A percentile compares a stretch with the other conserved stretches of the same genome.
Conservation (phyloP, 1,140 invertebrate genomes). For the Drosophila nikananu region DNA sequence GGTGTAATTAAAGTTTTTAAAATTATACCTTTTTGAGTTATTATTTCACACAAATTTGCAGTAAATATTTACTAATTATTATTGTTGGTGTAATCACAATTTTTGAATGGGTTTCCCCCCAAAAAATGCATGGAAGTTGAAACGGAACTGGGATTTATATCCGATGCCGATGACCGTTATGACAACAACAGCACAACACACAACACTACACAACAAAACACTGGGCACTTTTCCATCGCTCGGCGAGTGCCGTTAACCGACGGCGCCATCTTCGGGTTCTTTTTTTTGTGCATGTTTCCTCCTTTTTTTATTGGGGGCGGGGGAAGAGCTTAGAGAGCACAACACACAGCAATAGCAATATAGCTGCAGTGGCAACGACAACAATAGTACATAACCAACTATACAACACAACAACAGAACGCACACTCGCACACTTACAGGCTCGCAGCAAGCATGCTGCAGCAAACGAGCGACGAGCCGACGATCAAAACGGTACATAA, state of each 20-base stretch:
- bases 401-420: slow-evolving; percentile 68
- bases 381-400: slow-evolving; percentile 58
- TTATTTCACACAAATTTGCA: background rate
- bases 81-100: background rate
- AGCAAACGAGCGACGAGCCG: slow-evolving; percentile 72
- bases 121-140: background rate
- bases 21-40: background rate
- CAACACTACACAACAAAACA: slow-evolving; percentile 60
- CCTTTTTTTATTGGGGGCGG: slow-evolving; percentile 41
- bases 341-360: slow-evolving; percentile 61
- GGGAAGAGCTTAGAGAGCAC: slow-evolving; percentile 64
- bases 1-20: background rate
- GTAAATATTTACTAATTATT: background rate
- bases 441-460: slow-evolving; percentile 15
- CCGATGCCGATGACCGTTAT: slow-evolving; percentile 20
- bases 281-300: slow-evolving; percentile 13
- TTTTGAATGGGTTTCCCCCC: background rate
- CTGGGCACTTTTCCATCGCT: slow-evolving; percentile 26
- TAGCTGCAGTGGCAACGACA: slow-evolving; percentile 50
- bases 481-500: slow-evolving; percentile 79
- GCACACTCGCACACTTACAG: slow-evolving; percentile 43
- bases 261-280: slow-evolving; percentile 40
- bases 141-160: slow-evolving; percentile 1
- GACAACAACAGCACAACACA: slow-evolving; percentile 51
- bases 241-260: slow-evolving; percentile 63